A percentile compares a stretch with the other conserved stretches of the same genome.
Conservation (phyloP, 2,888 invertebrate species). For the Coremacera marginata region DNA sequence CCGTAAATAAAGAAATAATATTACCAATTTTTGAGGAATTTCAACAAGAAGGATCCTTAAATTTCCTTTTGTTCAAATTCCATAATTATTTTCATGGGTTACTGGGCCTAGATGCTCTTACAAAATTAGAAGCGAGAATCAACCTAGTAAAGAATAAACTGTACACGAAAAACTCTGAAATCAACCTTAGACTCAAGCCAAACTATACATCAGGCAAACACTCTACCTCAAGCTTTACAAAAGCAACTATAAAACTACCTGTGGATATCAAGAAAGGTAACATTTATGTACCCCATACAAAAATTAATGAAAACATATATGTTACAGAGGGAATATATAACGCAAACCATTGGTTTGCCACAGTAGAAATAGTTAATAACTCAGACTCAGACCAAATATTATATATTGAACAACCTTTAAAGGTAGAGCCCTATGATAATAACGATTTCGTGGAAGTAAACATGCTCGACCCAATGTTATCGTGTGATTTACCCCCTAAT, state of each 20-base stretch:
- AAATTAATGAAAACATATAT: not conserved
- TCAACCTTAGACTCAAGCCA: not conserved
- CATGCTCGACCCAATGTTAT: not conserved
- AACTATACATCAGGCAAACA: not conserved
- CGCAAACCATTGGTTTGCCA: too few relatives aligned
- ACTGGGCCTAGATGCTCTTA: slow-evolving; percentile 4
- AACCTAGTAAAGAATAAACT: not conserved
- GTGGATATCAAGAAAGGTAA: not conserved
- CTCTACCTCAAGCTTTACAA: not conserved
- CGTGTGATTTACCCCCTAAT: not conserved
- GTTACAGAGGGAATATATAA: too few relatives aligned
- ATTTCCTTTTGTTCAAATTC: slow-evolving; percentile 6
- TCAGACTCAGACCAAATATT: too few relatives aligned
- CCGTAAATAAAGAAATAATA: not conserved
- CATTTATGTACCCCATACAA: not conserved
- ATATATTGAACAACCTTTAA: too few relatives aligned
- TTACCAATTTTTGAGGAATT: slow-evolving; percentile 11
- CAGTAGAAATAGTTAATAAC: too few relatives aligned
- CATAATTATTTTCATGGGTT: slow-evolving; percentile 17
- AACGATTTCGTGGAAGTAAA: too few relatives aligned
- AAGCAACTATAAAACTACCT: not conserved
- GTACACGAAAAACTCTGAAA: not conserved
- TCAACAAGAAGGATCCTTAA: not conserved
- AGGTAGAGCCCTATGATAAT: too few relatives aligned
- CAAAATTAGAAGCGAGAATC: slow-evolving; percentile 1